Evolutionary conservation across 2,797 vertebrate genomes (phyloP), one percentile per base, ranked within the genome.

Genomic region (Allobates femoralis): DNA sequence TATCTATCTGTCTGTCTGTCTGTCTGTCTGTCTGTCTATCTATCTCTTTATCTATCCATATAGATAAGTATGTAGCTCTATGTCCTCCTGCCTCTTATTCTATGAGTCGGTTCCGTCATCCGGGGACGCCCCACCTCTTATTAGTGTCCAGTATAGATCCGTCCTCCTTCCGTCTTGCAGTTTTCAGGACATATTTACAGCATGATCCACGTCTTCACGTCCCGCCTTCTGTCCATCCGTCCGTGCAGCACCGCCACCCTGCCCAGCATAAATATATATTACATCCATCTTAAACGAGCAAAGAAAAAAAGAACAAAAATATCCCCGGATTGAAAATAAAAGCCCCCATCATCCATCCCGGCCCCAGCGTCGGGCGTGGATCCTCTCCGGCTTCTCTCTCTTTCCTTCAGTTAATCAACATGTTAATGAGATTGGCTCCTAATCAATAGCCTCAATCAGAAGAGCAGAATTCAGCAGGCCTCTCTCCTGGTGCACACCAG

Each of bases 401-500:
- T 90, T 91, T 91, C 93, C 88, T 90, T 93, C 92, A 84, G 92
- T 93, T 95, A 95, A 95, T 92, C 93, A 93, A 95, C 93, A 95
- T 95, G 92, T 94, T 95, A 94, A 94, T 94, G 92, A 95, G 92
- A 93, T 95, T 91, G 91, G 93, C 93, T 94, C 94, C 89, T 94
- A 95, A 95, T 95, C 88, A 95, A 95, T 92, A 95, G 87, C 91
- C 94, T 95, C 94, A 88, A 94, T 94, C 91, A 87, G 93, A 93
- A 94, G 93, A 91, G 92, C 90, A 82, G 88, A 92, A 95, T 93
- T 94, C 93, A 91, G 93, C 95, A 85, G 88, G 56, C 84, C 86
- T 75, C 46, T 26, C 82, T 86, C 82, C 85, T 12, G 34, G 67
- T 66, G 46, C 32, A 53, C 0, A 76, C 37, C 26, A 74, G 16